Conservation (phyloP, 2,888 invertebrate species). For the Drosophila cyrtoloma region DNA sequence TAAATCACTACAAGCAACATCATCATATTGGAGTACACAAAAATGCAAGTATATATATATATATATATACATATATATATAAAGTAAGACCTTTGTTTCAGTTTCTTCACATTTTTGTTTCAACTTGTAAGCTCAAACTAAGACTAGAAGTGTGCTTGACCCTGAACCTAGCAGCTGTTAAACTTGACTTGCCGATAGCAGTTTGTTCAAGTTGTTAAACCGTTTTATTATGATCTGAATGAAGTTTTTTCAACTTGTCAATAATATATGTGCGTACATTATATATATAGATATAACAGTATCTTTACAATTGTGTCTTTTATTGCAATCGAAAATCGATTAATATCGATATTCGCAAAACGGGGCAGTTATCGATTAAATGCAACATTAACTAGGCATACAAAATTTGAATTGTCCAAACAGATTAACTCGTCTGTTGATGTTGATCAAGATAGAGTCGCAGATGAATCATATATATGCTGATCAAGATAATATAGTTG, state of each 20-base stretch:
- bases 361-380: neutral
- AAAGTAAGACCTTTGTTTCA: neutral
- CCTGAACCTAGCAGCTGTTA: neutral
- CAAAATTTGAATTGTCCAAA: neutral
- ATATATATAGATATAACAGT: neutral
- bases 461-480: no score
- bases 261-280: neutral
- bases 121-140: neutral
- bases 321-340: neutral
- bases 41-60: neutral
- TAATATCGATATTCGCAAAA: neutral
- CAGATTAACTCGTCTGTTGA: neutral
- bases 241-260: neutral
- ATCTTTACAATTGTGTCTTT: neutral
- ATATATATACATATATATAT: no score
- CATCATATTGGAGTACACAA: neutral
- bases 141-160: neutral
- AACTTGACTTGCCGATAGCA: neutral
- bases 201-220: neutral
- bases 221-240: neutral
- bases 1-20: neutral
- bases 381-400: neutral
- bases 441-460: neutral
- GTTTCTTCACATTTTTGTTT: neutral
- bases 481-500: neutral